These are phyloP conservation scores for Chrysotoxum bicinctum DNA, from an alignment of 2,888 invertebrate species.

Conservation along the genomic window DNA sequence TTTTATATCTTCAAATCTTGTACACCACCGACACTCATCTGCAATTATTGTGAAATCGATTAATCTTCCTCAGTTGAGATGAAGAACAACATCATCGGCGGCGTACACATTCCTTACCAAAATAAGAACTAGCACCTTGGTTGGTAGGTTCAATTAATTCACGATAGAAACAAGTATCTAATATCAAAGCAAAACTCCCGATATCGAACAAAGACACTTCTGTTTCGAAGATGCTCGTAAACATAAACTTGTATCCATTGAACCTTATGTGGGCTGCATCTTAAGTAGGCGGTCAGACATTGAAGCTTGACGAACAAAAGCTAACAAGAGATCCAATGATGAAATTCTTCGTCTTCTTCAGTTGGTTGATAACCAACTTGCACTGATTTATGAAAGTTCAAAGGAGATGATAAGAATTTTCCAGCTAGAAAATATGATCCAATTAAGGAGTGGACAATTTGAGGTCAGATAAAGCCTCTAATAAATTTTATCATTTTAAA, in stretches of 20 bases:
- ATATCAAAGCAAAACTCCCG: conserved; percentile 58
- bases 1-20: neutral
- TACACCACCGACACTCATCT: conserved; percentile 41
- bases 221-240: conserved; percentile 9
- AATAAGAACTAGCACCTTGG: conserved; percentile 1
- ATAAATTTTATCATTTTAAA: neutral
- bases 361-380: neutral
- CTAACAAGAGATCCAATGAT: neutral
- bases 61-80: conserved; percentile 60
- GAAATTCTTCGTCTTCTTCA: neutral
- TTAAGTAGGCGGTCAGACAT: conserved; percentile 64
- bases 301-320: conserved; percentile 17
- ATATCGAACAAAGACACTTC: conserved; percentile 29
- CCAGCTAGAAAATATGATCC: neutral
- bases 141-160: conserved; percentile 27
- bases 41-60: conserved; percentile 63
- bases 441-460: neutral
- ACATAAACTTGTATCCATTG: neutral
- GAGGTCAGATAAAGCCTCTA: neutral
- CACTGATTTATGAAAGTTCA: conserved; percentile 23
- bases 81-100: conserved; percentile 32
- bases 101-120: conserved; percentile 17
- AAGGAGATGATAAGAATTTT: neutral
- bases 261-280: conserved; percentile 59
- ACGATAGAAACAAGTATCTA: neutral